Conservation (phyloP, 2,888 invertebrate genomes). For the Didymodactylos carnosus region DNA sequence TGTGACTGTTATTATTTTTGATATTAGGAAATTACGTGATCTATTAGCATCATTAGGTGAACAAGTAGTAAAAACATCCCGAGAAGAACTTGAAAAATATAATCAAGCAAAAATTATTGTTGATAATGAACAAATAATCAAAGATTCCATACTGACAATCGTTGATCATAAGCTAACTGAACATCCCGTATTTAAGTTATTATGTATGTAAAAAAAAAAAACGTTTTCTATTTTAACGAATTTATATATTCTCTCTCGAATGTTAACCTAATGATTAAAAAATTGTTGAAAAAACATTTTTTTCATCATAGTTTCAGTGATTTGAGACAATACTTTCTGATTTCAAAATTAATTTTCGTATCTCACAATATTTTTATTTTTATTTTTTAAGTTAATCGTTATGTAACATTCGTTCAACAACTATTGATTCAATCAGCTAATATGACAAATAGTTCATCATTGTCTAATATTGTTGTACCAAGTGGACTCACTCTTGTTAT, state of each 20-base stretch:
- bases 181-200: slow-evolving; percentile 51
- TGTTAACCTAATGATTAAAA: neutral
- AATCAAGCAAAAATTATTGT: slow-evolving; percentile 42
- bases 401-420: slow-evolving; percentile 33
- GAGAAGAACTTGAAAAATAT: slow-evolving; percentile 45
- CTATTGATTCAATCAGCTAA: slow-evolving; percentile 37
- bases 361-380: slow-evolving; percentile 1
- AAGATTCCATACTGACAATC: slow-evolving; percentile 41
- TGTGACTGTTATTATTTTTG: neutral
- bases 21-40: slow-evolving; percentile 18
- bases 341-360: no score
- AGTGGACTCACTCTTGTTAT: slow-evolving; percentile 6
- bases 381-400: slow-evolving; percentile 26
- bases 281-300: neutral
- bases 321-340: no score
- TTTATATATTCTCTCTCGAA: no score
- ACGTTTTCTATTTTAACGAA: no score
- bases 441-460: slow-evolving; percentile 19
- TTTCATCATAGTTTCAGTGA: no score
- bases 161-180: slow-evolving; percentile 41
- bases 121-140: slow-evolving; percentile 44
- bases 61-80: slow-evolving; percentile 53
- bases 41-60: slow-evolving; percentile 39
- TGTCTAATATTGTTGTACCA: neutral
- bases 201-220: slow-evolving; percentile 52